Evolutionary conservation across 2,113 vertebrate species (phyloP).

Genomic region (Smithornis capensis): DNA sequence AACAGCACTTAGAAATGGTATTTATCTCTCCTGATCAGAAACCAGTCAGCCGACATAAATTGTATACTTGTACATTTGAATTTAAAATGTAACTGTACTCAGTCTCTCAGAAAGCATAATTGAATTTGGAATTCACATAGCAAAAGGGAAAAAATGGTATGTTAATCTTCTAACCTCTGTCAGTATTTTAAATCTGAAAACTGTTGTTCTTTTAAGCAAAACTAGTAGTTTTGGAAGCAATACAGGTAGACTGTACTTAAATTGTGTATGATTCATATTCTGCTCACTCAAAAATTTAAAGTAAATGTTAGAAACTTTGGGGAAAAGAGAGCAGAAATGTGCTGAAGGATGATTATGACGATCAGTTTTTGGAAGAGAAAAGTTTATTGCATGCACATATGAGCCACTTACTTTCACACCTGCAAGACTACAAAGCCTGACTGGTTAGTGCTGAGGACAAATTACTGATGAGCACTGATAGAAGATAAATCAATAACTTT

Average conservation of each 20-base stretch:
- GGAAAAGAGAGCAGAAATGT: slow-evolving; percentile 37
- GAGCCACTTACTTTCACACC: neutral
- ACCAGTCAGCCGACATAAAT: neutral
- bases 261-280: neutral
- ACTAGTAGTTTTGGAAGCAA: neutral
- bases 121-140: neutral
- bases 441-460: neutral
- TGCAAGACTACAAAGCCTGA: neutral
- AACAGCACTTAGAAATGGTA: neutral
- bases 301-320: slow-evolving; percentile 11
- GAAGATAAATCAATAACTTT: neutral
- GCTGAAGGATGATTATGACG: slow-evolving; percentile 9
- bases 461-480: neutral
- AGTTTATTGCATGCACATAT: neutral
- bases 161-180: neutral
- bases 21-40: neutral
- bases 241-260: neutral
- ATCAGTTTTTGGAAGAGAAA: slow-evolving; percentile 9
- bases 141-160: neutral
- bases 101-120: neutral
- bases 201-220: neutral
- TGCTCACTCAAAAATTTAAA: slow-evolving; percentile 4
- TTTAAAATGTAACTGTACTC: neutral
- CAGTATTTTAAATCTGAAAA: neutral
- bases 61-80: neutral